Evolutionary conservation across 1,140 invertebrate genomes (phyloP).

Genomic region (Drosophila nikananu): DNA sequence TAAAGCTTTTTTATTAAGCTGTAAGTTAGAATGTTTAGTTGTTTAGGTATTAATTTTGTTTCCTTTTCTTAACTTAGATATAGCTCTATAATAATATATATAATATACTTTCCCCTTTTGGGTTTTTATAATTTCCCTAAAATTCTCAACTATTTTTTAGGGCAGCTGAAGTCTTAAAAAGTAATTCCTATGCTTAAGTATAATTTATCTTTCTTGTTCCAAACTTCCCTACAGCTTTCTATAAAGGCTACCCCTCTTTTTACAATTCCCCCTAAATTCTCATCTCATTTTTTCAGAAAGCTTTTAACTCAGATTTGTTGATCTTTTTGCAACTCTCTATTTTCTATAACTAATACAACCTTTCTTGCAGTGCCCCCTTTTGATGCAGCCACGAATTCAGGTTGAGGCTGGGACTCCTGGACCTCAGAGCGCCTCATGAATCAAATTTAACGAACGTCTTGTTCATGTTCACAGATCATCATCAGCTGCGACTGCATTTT

Average conservation of each 20-base stretch:
- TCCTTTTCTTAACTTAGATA: too few species aligned
- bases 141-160: too few species aligned
- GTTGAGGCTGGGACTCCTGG: slow-evolving; percentile 24
- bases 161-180: too few species aligned
- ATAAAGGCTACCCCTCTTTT: background rate
- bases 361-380: slow-evolving; percentile 14
- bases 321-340: background rate
- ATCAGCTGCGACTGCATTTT: slow-evolving; percentile 84
- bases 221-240: too few species aligned
- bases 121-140: too few species aligned
- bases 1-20: too few species aligned
- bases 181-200: too few species aligned
- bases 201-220: too few species aligned
- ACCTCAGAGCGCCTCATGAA: slow-evolving; percentile 75
- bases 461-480: slow-evolving; percentile 84
- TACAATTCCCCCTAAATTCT: background rate
- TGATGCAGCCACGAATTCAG: slow-evolving; percentile 11
- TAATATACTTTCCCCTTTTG: too few species aligned
- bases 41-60: too few species aligned
- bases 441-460: slow-evolving; percentile 85
- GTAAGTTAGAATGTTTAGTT: too few species aligned
- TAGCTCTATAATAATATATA: too few species aligned
- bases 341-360: background rate
- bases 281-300: background rate
- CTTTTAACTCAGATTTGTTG: background rate